Evolutionary conservation across 2,888 invertebrate genomes (phyloP).

Genomic region (Drosophila eohydei): DNA sequence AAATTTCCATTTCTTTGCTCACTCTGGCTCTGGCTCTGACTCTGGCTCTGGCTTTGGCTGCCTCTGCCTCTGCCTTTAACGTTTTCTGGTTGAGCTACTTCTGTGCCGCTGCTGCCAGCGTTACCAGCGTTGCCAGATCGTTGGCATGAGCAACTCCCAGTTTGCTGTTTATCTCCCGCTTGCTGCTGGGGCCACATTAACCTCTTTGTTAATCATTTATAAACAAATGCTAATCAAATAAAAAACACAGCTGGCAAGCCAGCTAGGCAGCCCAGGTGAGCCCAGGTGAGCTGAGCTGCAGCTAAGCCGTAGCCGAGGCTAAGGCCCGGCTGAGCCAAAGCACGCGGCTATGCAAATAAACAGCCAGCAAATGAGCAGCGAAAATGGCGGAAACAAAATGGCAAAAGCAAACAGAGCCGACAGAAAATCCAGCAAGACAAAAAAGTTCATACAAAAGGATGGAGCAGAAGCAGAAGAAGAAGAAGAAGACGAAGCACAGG

Average conservation of each 20-base stretch:
- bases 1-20: slow-evolving; percentile 61
- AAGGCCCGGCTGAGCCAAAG: slow-evolving; percentile 19
- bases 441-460: background rate
- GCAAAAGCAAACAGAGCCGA: slow-evolving; percentile 8
- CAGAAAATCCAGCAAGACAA: slow-evolving; percentile 1
- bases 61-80: slow-evolving; percentile 6
- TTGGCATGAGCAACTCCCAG: slow-evolving; percentile 33
- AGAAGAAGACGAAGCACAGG: background rate
- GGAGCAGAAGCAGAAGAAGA: background rate
- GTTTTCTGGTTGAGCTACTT: slow-evolving; percentile 58
- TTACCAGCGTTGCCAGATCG: slow-evolving; percentile 23
- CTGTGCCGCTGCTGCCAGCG: slow-evolving; percentile 40
- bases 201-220: slow-evolving; percentile 80
- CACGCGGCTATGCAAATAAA: slow-evolving; percentile 68
- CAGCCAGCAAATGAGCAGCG: slow-evolving; percentile 67
- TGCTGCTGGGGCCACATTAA: slow-evolving; percentile 62
- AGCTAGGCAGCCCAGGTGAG: slow-evolving; percentile 33
- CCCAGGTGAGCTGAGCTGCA: slow-evolving; percentile 32
- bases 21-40: background rate
- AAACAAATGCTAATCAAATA: slow-evolving; percentile 78
- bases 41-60: slow-evolving; percentile 46
- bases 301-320: slow-evolving; percentile 20
- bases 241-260: slow-evolving; percentile 54
- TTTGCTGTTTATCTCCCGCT: slow-evolving; percentile 56
- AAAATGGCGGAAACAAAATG: slow-evolving; percentile 47